These are phyloP conservation scores for Chlorops oryzae DNA, from an alignment of 1,140 invertebrate species.

Conservation along the genomic window DNA sequence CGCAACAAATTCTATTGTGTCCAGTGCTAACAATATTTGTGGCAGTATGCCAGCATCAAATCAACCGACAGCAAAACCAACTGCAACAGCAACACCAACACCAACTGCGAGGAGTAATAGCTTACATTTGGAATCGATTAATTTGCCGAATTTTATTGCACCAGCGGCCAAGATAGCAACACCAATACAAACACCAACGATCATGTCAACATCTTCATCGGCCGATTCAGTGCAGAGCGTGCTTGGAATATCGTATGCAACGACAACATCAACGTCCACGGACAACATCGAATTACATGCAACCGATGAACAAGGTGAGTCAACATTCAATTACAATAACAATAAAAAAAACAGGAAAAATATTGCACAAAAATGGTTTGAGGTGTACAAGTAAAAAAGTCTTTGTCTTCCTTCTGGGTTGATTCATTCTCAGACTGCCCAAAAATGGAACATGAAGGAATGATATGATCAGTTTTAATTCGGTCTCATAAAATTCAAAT, in stretches of 20 bases:
- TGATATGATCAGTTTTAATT: too few species aligned
- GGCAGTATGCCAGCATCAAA: too few species aligned
- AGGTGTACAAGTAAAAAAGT: neutral
- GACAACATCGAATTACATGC: too few species aligned
- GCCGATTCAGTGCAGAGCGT: conserved; percentile 43
- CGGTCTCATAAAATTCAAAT: too few species aligned
- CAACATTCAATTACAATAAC: conserved; percentile 8
- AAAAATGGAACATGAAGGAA: too few species aligned
- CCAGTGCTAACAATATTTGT: too few species aligned
- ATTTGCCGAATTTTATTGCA: conserved; percentile 31
- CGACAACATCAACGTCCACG: conserved; percentile 16
- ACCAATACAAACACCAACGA: conserved; percentile 35
- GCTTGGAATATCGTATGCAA: conserved; percentile 40
- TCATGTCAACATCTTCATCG: conserved; percentile 42
- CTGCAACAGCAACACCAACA: neutral
- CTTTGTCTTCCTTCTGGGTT: too few species aligned
- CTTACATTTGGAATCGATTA: conserved; percentile 35
- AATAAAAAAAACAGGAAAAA: conserved; percentile 17
- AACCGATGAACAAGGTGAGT: too few species aligned
- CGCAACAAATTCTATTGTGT: neutral
- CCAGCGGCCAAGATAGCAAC: conserved; percentile 15
- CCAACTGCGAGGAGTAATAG: neutral
- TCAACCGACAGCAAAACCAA: neutral
- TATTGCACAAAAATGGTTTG: neutral
- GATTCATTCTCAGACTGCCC: too few species aligned